Conservation (phyloP, 2,888 invertebrate species). For the Melangyna quadrimaculata region DNA sequence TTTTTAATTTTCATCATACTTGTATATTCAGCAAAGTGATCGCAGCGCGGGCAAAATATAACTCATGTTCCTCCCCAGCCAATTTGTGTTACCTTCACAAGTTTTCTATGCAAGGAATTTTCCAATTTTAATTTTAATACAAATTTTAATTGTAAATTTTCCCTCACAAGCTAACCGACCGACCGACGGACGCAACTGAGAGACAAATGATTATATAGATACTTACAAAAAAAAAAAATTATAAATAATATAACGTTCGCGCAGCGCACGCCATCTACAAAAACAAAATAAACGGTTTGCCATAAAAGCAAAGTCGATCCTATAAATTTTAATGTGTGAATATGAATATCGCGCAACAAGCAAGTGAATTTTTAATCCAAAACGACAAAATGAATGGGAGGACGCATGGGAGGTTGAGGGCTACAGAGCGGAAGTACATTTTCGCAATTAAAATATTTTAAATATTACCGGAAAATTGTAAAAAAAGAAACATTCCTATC, state of each 20-base stretch:
- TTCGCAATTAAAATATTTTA: slow-evolving; percentile 34
- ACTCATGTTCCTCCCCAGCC: not conserved
- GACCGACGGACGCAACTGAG: not conserved
- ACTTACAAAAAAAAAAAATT: not conserved
- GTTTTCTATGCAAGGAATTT: not conserved
- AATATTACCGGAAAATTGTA: slow-evolving; percentile 27
- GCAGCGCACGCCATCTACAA: slow-evolving; percentile 23
- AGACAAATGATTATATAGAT: not conserved
- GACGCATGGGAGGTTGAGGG: not conserved
- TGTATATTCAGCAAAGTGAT: not conserved
- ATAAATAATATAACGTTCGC: not conserved
- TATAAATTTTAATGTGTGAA: slow-evolving; percentile 60
- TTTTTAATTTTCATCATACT: not conserved
- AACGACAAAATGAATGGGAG: not conserved
- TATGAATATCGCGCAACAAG: slow-evolving; percentile 17
- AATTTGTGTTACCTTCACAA: not conserved
- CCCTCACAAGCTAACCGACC: not conserved
- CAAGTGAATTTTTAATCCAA: not conserved
- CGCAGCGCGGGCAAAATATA: not conserved
- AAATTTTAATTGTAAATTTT: not conserved
- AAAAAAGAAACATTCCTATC: not conserved
- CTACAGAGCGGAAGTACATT: slow-evolving; percentile 41
- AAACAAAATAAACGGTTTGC: slow-evolving; percentile 41
- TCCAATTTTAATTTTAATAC: not conserved
- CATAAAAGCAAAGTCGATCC: slow-evolving; percentile 50